A percentile compares a stretch with the other conserved stretches of the same genome.
These are phyloP conservation scores for Resseliella maxima DNA, from an alignment of 2,888 invertebrate genomes.

Conservation along the genomic window DNA sequence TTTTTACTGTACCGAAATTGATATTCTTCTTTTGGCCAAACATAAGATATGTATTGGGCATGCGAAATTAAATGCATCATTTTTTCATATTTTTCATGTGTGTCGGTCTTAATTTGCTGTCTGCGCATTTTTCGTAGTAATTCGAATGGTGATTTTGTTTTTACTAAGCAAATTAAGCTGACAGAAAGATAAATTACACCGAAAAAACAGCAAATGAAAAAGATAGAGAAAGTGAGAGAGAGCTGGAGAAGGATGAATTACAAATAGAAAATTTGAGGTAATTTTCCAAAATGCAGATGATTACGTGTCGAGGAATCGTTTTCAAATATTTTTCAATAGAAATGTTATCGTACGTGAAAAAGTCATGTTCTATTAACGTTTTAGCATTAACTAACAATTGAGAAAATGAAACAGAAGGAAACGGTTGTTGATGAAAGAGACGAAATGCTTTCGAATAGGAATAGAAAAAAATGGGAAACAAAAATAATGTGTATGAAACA, in stretches of 20 bases:
- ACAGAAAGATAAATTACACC: slow-evolving; percentile 45
- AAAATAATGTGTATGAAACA: not conserved
- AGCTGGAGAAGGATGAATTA: not conserved
- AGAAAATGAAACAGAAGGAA: slow-evolving; percentile 24
- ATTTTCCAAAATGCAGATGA: slow-evolving; percentile 8
- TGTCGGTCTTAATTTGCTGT: not conserved
- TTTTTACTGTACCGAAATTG: slow-evolving; percentile 41
- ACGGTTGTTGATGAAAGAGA: not conserved
- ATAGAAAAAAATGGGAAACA: not conserved
- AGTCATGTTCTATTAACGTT: slow-evolving; percentile 27
- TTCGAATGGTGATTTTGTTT: slow-evolving; percentile 43
- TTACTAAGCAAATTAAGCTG: slow-evolving; percentile 51
- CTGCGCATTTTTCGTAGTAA: not conserved
- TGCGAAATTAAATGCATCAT: slow-evolving; percentile 11
- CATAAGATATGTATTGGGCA: slow-evolving; percentile 43
- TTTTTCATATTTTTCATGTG: slow-evolving; percentile 4
- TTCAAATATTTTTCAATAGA: not conserved
- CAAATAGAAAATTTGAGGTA: not conserved
- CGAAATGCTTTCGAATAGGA: not conserved
- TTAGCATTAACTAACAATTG: slow-evolving; percentile 25
- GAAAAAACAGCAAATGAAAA: not conserved
- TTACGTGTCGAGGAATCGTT: slow-evolving; percentile 23
- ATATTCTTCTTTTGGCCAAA: not conserved
- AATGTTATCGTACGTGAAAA: slow-evolving; percentile 1
- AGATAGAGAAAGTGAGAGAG: not conserved